phyloP scores from a whole-genome alignment of 2,113 vertebrate species.

The Pardalotus punctatus region DNA sequence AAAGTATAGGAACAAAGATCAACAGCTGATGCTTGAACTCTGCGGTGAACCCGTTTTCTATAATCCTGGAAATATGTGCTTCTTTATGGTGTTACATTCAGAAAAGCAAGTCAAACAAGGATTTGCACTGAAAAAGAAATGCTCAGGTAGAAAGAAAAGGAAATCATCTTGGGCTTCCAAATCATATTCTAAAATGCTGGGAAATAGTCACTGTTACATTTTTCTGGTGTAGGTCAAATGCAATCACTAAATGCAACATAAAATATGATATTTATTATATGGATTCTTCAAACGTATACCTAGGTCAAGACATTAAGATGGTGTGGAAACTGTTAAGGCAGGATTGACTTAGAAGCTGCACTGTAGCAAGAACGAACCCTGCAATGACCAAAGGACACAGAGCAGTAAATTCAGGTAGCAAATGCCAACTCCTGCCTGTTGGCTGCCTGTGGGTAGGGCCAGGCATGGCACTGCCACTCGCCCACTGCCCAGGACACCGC shows the following conservation, averaged over 20 bases:
- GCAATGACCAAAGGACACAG: background rate
- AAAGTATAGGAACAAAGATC: conserved; percentile 1
- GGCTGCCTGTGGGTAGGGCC: background rate
- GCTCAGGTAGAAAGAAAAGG: background rate
- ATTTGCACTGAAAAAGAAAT: background rate
- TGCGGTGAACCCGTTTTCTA: background rate
- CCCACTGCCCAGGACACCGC: background rate
- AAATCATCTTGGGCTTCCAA: background rate
- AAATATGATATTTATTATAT: background rate
- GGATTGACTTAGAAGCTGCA: background rate
- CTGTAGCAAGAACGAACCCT: background rate
- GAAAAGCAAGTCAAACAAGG: background rate
- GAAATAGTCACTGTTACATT: background rate
- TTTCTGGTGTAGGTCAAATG: background rate
- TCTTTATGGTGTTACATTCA: background rate
- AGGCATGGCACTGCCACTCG: background rate
- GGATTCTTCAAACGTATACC: background rate
- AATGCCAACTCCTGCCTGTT: background rate
- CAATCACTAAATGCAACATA: background rate
- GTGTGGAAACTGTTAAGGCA: background rate
- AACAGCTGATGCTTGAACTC: conserved; percentile 22
- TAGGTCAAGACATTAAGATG: background rate
- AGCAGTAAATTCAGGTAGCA: background rate
- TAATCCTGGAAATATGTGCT: background rate
- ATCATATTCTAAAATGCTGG: background rate